Conservation (phyloP, 2,113 vertebrate species). For the Periophthalmodon schlosseri region DNA sequence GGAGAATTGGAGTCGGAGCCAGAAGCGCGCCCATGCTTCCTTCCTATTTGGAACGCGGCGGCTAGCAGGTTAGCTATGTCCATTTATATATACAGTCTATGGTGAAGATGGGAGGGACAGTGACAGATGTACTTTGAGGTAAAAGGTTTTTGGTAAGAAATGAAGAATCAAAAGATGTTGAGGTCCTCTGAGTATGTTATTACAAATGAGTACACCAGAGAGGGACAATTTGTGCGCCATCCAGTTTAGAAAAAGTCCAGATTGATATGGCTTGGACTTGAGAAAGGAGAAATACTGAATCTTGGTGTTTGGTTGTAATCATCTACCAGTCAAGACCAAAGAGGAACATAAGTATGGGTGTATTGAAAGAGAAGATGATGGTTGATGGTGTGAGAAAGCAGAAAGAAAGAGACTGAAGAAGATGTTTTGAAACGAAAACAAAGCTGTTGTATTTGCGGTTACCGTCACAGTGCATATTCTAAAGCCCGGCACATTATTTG, state of each 20-base stretch:
- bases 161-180: neutral
- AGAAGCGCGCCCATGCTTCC: no score
- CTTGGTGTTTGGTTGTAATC: neutral
- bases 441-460: neutral
- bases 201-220: no score
- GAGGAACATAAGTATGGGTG: neutral
- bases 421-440: neutral
- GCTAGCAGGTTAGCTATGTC: no score
- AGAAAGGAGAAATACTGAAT: no score
- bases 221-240: no score
- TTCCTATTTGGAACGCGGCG: no score
- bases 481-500: neutral
- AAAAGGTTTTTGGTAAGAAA: neutral
- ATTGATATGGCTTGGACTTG: no score
- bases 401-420: neutral
- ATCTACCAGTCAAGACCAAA: neutral
- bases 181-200: neutral
- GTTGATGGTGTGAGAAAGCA: neutral
- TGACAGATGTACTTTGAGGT: neutral
- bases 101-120: neutral
- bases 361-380: neutral
- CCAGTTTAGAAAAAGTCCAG: no score
- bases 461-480: neutral
- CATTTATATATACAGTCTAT: no score
- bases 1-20: no score